Conservation (phyloP, 2,888 invertebrate species). For the Lysandra coridon region DNA sequence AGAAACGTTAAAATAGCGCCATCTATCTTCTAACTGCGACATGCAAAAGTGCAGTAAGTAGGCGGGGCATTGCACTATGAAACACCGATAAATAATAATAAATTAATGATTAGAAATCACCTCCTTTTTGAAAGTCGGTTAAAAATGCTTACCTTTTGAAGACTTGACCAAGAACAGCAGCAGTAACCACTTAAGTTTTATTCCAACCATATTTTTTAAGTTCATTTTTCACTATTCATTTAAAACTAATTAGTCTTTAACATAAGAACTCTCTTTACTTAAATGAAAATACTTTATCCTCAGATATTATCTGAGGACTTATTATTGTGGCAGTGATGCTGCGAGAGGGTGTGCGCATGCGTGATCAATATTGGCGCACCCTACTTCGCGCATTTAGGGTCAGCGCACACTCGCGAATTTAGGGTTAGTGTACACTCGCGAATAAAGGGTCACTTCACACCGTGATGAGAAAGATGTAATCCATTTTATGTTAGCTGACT, state of each 20-base stretch:
- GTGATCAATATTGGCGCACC: constrained; percentile 61
- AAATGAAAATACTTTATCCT: background rate
- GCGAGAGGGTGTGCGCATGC: constrained; percentile 53
- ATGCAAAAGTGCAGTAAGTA: too few relatives aligned
- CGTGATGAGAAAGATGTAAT: too few relatives aligned
- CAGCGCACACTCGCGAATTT: background rate
- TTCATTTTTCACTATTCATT: background rate
- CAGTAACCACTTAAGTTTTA: background rate
- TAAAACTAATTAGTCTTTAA: background rate
- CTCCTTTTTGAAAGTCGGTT: too few relatives aligned
- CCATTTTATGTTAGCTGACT: too few relatives aligned
- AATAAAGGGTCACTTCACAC: too few relatives aligned
- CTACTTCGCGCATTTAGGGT: constrained; percentile 33
- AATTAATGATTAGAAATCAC: too few relatives aligned
- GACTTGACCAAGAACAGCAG: constrained; percentile 4
- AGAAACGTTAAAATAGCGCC: too few relatives aligned
- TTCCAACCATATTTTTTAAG: background rate
- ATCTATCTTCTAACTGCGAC: too few relatives aligned
- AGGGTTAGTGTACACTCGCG: background rate
- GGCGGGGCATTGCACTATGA: too few relatives aligned
- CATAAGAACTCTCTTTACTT: background rate
- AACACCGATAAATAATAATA: too few relatives aligned
- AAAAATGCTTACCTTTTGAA: background rate
- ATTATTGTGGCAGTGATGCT: constrained; percentile 13
- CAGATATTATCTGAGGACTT: background rate